These are phyloP conservation scores for Erinaceus europaeus DNA, from an alignment of 2,113 vertebrate species.

Conservation along the genomic window DNA sequence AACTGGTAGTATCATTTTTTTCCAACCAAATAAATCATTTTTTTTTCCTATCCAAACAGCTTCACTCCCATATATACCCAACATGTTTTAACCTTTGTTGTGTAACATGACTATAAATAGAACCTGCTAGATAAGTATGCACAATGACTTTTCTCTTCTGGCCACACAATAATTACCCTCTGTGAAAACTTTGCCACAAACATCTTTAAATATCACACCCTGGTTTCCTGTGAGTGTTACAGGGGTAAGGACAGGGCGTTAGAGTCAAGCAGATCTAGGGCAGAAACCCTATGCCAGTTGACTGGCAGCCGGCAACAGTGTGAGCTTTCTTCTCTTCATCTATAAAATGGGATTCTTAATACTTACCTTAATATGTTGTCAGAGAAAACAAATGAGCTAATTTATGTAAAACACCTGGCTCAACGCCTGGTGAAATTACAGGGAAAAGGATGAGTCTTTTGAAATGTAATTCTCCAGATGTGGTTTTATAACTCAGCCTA, in stretches of 20 bases:
- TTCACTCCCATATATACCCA: neutral
- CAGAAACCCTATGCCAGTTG: neutral
- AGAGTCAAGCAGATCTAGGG: neutral
- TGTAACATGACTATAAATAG: neutral
- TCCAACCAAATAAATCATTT: neutral
- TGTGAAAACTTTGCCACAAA: neutral
- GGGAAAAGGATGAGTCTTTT: slow-evolving; percentile 59
- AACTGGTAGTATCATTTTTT: slow-evolving; percentile 33
- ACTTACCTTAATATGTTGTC: slow-evolving; percentile 44
- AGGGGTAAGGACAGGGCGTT: fast-evolving
- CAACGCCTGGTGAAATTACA: slow-evolving; percentile 54
- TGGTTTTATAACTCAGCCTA: slow-evolving; percentile 61
- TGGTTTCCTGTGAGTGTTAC: neutral
- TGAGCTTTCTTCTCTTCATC: neutral
- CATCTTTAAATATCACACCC: neutral
- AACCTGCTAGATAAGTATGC: neutral
- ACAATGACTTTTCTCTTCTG: neutral
- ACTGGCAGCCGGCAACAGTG: neutral
- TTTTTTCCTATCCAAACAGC: slow-evolving; percentile 33
- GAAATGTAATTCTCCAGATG: slow-evolving; percentile 68
- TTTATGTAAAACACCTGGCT: slow-evolving; percentile 70
- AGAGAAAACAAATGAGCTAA: slow-evolving; percentile 60
- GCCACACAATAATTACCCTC: neutral
- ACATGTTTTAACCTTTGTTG: slow-evolving; percentile 28
- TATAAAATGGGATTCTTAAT: slow-evolving; percentile 48